A percentile compares a stretch with the other conserved stretches of the same genome.
Evolutionary conservation across 1,140 invertebrate genomes (phyloP).

Genomic region (Lanistes nyassanus): DNA sequence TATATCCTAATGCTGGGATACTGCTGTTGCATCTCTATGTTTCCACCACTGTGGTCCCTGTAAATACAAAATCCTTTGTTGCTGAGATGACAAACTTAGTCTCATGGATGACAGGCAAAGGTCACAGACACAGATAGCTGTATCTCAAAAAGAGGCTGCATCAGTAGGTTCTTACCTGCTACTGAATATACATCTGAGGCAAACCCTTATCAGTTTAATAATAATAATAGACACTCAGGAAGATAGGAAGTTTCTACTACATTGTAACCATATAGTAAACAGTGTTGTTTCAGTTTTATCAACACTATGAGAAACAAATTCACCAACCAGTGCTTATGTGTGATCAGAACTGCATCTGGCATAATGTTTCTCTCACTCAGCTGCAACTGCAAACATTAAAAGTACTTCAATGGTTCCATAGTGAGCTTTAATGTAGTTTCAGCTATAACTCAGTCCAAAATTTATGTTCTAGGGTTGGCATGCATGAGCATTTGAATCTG

Average conservation of each 20-base stretch:
- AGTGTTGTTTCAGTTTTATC: too few relatives aligned
- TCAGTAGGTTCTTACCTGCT: not conserved
- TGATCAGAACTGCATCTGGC: conserved; percentile 39
- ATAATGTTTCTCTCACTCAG: not conserved
- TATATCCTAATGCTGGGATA: conserved; percentile 55
- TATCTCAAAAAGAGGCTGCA: not conserved
- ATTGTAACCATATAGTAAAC: too few relatives aligned
- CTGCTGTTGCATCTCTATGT: conserved; percentile 45
- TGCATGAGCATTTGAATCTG: too few relatives aligned
- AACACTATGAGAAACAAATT: too few relatives aligned
- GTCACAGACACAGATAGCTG: not conserved
- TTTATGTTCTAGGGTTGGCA: too few relatives aligned
- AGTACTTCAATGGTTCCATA: not conserved
- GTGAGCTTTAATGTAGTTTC: too few relatives aligned
- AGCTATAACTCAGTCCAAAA: too few relatives aligned
- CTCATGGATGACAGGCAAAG: not conserved
- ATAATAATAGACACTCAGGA: not conserved
- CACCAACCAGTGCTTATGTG: conserved; percentile 53
- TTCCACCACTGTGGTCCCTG: conserved; percentile 65
- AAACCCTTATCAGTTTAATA: not conserved
- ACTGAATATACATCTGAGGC: not conserved
- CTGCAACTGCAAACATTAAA: not conserved
- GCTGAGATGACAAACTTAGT: not conserved
- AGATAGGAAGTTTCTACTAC: too few relatives aligned
- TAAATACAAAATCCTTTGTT: not conserved